Evolutionary conservation across 2,797 vertebrate species (phyloP).

Genomic region (Thalassophryne amazonica): DNA sequence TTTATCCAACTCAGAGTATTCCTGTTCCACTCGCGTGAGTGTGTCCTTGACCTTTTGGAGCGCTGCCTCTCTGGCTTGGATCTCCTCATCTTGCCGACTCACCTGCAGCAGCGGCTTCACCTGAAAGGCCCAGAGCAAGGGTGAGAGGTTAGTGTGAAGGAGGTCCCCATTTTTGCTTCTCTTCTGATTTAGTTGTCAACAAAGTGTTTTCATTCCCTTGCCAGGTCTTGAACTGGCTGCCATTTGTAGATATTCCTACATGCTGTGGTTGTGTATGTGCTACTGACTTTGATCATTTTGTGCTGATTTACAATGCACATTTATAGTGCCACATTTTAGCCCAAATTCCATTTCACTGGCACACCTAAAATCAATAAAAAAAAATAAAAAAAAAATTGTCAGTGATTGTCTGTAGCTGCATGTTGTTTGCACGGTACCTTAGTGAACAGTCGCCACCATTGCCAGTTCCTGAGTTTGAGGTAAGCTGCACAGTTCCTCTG

Average conservation of each 20-base stretch:
- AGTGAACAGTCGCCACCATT: slow-evolving; percentile 92
- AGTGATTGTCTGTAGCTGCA: not conserved
- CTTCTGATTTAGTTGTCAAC: not conserved
- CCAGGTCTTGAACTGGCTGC: not conserved
- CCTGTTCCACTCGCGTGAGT: slow-evolving; percentile 77
- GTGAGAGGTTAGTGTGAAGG: slow-evolving; percentile 3
- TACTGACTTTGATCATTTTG: not conserved
- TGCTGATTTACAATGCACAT: too few relatives aligned
- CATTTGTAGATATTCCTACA: not conserved
- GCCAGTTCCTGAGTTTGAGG: slow-evolving; percentile 92
- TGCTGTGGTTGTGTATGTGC: not conserved
- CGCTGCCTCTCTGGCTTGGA: slow-evolving; percentile 82
- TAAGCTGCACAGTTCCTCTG: slow-evolving; percentile 92
- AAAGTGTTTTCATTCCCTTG: not conserved
- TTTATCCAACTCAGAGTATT: slow-evolving; percentile 80
- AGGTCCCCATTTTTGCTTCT: not conserved
- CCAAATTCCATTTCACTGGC: not conserved
- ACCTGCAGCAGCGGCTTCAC: slow-evolving; percentile 92
- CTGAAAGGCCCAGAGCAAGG: slow-evolving; percentile 54
- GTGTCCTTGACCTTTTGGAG: slow-evolving; percentile 86
- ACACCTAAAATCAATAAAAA: not conserved
- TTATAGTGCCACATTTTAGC: not conserved
- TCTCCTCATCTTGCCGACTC: slow-evolving; percentile 89
- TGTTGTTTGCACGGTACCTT: slow-evolving; percentile 74
- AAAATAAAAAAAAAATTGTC: not conserved